phyloP scores from a whole-genome alignment of 2,888 invertebrate species.

The Leptogaster cylindrica region DNA sequence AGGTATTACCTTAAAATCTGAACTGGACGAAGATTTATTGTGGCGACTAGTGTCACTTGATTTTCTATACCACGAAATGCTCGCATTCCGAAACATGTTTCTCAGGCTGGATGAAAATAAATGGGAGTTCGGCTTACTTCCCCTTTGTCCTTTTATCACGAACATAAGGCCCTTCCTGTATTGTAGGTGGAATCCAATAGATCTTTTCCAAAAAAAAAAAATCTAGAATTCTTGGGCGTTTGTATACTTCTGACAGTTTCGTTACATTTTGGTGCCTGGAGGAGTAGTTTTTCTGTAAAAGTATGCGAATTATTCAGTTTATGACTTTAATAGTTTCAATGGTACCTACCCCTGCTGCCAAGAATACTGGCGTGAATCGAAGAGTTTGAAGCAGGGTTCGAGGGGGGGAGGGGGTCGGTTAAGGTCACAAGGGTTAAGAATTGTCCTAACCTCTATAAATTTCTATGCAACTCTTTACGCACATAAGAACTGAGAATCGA shows the following conservation, averaged over 20 bases:
- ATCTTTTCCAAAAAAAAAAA: constrained; percentile 21
- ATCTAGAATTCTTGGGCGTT: constrained; percentile 15
- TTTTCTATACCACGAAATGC: constrained; percentile 30
- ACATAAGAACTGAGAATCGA: constrained; percentile 15
- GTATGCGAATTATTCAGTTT: constrained; percentile 17
- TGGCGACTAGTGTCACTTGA: constrained; percentile 36
- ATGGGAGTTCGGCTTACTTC: constrained; percentile 5
- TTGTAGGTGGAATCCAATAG: constrained; percentile 33
- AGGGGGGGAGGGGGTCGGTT: background rate
- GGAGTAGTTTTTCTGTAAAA: constrained; percentile 6
- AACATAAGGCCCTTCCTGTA: constrained; percentile 35
- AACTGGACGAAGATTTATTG: constrained; percentile 34
- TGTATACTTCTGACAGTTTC: constrained; percentile 27
- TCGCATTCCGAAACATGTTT: constrained; percentile 34
- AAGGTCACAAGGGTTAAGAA: constrained; percentile 12
- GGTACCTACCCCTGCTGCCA: background rate
- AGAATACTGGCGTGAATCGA: background rate
- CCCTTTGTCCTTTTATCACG: constrained; percentile 11
- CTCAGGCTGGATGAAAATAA: constrained; percentile 26
- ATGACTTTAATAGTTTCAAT: constrained; percentile 17
- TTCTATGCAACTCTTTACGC: constrained; percentile 1
- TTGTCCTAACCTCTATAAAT: constrained; percentile 17
- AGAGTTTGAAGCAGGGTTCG: too few species aligned
- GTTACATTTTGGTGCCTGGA: constrained; percentile 17
- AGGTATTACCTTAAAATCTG: constrained; percentile 24